Base-by-base conservation (phyloP, 1,140 invertebrate genomes). In the Pemphigus obesinymphae region DNA sequence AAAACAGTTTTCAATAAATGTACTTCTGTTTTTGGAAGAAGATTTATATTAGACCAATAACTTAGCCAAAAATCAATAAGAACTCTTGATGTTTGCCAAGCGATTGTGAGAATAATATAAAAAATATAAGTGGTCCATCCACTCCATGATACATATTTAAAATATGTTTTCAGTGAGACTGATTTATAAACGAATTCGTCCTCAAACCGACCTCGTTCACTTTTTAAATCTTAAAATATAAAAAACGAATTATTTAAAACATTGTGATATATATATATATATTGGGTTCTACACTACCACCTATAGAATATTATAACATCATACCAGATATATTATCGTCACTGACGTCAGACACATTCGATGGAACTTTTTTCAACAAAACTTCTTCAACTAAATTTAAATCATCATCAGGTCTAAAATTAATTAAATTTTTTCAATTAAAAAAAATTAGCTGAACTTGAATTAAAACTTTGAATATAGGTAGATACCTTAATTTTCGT, bases 21-120 rank as follows among this genome's bases (percentile, higher is more conserved):
- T 70, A 26, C 76, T 43, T 80, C 37, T 61, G 23, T 31, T 40
- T 80, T 23, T 3, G 53, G 58, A 20, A 26, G 37, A 43, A 63
- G 15, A 29, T 63, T 82, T 76, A 82, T 73, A 45, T 83, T 34
- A 23, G 90, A 90, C 91, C 91, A 92, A n/a, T 87, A 85, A 83
- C 89, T 89, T 43, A 92, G 85, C 90, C 91, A 92, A 83, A 91
- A 87, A 86, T 91, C 91, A 55, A 90, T 90, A 83, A 88, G 89
- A 45, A 92, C 89, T 82, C 89, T 87, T 73, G 91, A 84, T 82
- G 87, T 87, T 87, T 92, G 90, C 87, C 89, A 91, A 78, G 87
- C 87, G 82, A 91, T 83, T 63, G 90, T 89, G 23, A 90, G 88
- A 53, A 88, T 84, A 80, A 92, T 86, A 85, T 90, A 92, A 82